These are phyloP conservation scores for Drosophila tristis DNA, from an alignment of 1,140 invertebrate genomes.

Conservation along the genomic window DNA sequence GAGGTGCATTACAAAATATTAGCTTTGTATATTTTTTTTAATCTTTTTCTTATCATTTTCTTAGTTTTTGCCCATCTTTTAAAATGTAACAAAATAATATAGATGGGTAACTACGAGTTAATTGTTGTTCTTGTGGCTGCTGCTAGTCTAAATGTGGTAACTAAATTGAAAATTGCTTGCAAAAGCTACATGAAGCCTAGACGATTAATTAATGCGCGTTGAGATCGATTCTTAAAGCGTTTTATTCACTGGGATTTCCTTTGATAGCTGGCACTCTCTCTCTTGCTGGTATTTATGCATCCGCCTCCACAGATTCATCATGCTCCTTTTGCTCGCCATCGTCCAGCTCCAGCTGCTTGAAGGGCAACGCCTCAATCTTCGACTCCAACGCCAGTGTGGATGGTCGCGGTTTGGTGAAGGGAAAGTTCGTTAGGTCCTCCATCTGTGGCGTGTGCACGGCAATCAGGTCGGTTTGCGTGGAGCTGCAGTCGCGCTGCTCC, in stretches of 20 bases:
- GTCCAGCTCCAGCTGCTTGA: slow-evolving; percentile 30
- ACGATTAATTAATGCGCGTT: slow-evolving; percentile 36
- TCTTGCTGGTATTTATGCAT: slow-evolving; percentile 4
- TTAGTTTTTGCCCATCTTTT: slow-evolving; percentile 21
- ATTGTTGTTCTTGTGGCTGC: slow-evolving; percentile 29
- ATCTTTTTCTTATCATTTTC: slow-evolving; percentile 30
- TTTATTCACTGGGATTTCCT: slow-evolving; percentile 36
- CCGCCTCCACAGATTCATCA: slow-evolving; percentile 32
- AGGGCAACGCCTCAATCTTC: slow-evolving; percentile 45
- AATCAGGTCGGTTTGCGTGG: slow-evolving; percentile 91
- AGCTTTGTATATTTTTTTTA: slow-evolving; percentile 70
- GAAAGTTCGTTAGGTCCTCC: slow-evolving; percentile 76
- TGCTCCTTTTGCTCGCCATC: slow-evolving; percentile 47
- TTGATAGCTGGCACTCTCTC: background rate
- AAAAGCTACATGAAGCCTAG: slow-evolving; percentile 72
- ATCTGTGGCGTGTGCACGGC: slow-evolving; percentile 90
- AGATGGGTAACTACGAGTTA: slow-evolving; percentile 19
- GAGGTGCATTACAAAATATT: slow-evolving; percentile 72
- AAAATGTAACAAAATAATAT: slow-evolving; percentile 35
- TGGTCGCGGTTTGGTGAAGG: slow-evolving; percentile 75
- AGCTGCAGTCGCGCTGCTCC: slow-evolving; percentile 85
- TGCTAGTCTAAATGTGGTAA: slow-evolving; percentile 19
- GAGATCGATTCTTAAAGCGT: slow-evolving; percentile 64
- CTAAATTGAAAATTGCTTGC: slow-evolving; percentile 48
- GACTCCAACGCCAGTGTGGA: slow-evolving; percentile 76